Evolutionary conservation across 2,888 invertebrate genomes (phyloP).

Genomic region (Poecilobothrus nobilitatus): DNA sequence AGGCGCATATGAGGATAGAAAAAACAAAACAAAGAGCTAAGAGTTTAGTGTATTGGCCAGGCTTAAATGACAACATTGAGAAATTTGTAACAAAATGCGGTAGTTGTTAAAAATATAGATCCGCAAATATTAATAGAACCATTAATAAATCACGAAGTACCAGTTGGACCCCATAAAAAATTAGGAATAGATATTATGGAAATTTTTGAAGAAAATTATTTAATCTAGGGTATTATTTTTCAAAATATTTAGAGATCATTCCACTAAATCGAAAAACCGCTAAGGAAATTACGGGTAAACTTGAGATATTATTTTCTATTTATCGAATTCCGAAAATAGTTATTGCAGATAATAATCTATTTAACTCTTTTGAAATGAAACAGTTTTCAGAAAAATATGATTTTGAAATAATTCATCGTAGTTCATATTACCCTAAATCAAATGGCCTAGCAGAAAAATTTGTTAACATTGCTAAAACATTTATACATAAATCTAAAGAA

Average conservation of each 20-base stretch:
- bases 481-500: conserved; percentile 10
- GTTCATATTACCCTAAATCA: conserved; percentile 10
- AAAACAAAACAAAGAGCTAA: conserved; percentile 26
- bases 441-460: background rate
- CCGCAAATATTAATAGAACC: conserved; percentile 20
- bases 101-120: conserved; percentile 18
- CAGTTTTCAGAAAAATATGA: background rate
- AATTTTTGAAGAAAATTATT: conserved; percentile 16
- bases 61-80: conserved; percentile 24
- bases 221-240: conserved; percentile 20
- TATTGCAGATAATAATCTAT: conserved; percentile 16
- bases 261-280: conserved; percentile 21
- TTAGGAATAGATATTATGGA: conserved; percentile 21
- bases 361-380: background rate
- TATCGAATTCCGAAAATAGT: conserved; percentile 23
- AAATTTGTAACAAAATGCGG: conserved; percentile 18
- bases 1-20: conserved; percentile 24
- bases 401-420: background rate
- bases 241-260: conserved; percentile 22
- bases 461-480: background rate
- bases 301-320: conserved; percentile 21
- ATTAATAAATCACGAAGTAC: conserved; percentile 18
- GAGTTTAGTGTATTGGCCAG: conserved; percentile 27
- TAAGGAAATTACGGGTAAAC: conserved; percentile 18
- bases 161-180: conserved; percentile 16